phyloP scores from a whole-genome alignment of 2,888 invertebrate species.

The Sclerodermus sp. region DNA sequence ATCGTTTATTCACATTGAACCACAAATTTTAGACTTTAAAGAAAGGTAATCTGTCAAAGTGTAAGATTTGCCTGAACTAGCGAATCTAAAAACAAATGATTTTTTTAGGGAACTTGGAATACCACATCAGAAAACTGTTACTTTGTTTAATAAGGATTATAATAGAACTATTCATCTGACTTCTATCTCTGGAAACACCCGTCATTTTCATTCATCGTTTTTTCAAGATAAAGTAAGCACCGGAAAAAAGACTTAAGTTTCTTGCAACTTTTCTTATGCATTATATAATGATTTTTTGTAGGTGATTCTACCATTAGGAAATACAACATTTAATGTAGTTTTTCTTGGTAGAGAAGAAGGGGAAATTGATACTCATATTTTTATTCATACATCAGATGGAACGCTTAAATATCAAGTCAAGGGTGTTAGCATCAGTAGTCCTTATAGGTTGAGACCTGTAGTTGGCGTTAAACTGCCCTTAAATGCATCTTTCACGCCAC shows the following conservation, averaged over 20 bases:
- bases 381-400: constrained; percentile 93
- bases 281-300: no score
- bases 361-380: constrained; percentile 81
- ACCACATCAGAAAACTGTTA: constrained; percentile 83
- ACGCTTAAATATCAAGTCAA: constrained; percentile 84
- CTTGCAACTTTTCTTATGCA: not conserved
- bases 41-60: constrained; percentile 63
- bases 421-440: constrained; percentile 85
- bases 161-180: constrained; percentile 88
- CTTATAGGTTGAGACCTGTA: constrained; percentile 88
- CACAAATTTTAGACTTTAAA: constrained; percentile 70
- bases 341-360: constrained; percentile 93
- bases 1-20: constrained; percentile 65
- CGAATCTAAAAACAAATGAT: no score
- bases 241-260: not conserved
- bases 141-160: constrained; percentile 81
- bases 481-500: constrained; percentile 86
- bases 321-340: constrained; percentile 94
- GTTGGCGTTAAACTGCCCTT: constrained; percentile 88
- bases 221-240: constrained; percentile 86
- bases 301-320: constrained; percentile 86
- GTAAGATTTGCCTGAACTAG: no score
- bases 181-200: constrained; percentile 91
- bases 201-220: constrained; percentile 96
- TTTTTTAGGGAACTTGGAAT: constrained; percentile 76